A percentile compares a stretch with the other conserved stretches of the same genome.
phyloP scores from a whole-genome alignment of 2,113 vertebrate species.

The Pipa parva region DNA sequence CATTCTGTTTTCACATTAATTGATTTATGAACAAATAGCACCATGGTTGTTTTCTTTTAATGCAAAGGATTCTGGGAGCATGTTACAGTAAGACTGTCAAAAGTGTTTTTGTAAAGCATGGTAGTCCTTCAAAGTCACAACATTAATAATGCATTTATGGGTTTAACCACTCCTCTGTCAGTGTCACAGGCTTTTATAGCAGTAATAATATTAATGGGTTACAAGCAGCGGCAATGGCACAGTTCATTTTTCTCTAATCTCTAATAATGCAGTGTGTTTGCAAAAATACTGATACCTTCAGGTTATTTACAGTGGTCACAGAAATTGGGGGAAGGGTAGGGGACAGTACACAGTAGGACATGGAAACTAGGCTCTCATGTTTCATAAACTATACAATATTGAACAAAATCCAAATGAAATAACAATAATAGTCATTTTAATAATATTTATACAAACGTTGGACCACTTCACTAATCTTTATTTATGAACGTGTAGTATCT shows the following conservation, averaged over 20 bases:
- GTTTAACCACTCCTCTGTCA: not conserved
- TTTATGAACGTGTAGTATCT: too few species aligned
- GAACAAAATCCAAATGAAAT: not conserved
- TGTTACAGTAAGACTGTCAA: slow-evolving; percentile 40
- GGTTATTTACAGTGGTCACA: slow-evolving; percentile 40
- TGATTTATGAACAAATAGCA: slow-evolving; percentile 75
- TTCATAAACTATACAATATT: not conserved
- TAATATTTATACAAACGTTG: not conserved
- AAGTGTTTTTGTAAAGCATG: slow-evolving; percentile 11
- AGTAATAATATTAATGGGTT: slow-evolving; percentile 1
- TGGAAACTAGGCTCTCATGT: not conserved
- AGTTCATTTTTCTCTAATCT: slow-evolving; percentile 1
- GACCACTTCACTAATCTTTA: too few species aligned
- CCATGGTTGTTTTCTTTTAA: slow-evolving; percentile 68
- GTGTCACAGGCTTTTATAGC: slow-evolving; percentile 3
- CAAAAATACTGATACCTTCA: slow-evolving; percentile 21
- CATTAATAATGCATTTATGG: not conserved
- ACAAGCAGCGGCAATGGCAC: slow-evolving; percentile 11
- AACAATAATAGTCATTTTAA: not conserved
- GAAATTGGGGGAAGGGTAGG: not conserved
- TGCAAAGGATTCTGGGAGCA: slow-evolving; percentile 22
- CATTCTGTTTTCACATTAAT: slow-evolving; percentile 94
- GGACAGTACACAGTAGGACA: not conserved
- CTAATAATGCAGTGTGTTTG: slow-evolving; percentile 15
- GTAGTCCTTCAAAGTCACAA: slow-evolving; percentile 23